phyloP scores from a whole-genome alignment of 2,113 vertebrate genomes.

The Lasiurus cinereus region DNA sequence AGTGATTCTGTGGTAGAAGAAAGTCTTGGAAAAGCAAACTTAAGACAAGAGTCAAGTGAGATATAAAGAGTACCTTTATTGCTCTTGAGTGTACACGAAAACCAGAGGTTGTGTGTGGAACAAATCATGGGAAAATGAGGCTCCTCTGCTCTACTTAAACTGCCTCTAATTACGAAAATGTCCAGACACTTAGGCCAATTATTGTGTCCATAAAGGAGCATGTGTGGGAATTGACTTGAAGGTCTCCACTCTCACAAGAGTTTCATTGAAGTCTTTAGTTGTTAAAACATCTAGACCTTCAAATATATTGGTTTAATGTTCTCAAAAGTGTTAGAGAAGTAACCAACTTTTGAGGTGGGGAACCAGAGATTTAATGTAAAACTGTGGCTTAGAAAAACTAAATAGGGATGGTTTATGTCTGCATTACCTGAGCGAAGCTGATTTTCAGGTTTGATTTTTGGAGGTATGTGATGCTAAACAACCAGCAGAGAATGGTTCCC shows the following conservation, averaged over 20 bases:
- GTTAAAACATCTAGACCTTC: not conserved
- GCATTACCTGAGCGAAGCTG: not conserved
- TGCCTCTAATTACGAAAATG: not conserved
- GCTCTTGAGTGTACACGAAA: not conserved
- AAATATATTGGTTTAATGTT: not conserved
- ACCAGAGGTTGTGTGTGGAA: not conserved
- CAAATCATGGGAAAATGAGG: not conserved
- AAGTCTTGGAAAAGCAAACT: not conserved
- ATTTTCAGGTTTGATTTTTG: not conserved
- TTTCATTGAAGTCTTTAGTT: constrained; percentile 3
- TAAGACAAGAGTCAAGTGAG: not conserved
- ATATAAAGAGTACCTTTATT: not conserved
- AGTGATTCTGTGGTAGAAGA: not conserved
- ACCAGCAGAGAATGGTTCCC: not conserved
- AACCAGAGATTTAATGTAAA: not conserved
- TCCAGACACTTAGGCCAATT: not conserved
- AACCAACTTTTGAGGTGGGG: not conserved
- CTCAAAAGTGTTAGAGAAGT: constrained; percentile 8
- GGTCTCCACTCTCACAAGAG: not conserved
- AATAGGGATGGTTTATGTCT: not conserved
- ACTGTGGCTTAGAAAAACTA: constrained; percentile 13
- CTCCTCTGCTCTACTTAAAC: not conserved
- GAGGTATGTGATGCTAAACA: not conserved
- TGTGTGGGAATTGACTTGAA: not conserved
- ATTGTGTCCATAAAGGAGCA: not conserved